Evolutionary conservation across 2,113 vertebrate genomes (phyloP).

Genomic region (Boulengeromyrus knoepffleri): DNA sequence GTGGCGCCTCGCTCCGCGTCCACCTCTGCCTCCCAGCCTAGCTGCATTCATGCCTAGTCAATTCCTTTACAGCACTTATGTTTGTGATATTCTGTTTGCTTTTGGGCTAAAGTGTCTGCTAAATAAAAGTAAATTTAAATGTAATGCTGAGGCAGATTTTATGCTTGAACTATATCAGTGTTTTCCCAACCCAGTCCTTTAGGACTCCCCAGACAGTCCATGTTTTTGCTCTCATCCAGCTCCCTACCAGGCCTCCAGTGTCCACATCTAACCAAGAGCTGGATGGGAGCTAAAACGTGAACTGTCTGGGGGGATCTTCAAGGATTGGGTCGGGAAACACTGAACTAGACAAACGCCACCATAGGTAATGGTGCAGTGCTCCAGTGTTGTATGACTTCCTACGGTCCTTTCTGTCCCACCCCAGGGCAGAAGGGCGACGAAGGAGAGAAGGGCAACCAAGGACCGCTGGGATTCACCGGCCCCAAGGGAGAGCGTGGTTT

Average conservation of each 20-base stretch:
- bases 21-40: not conserved
- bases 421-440: constrained; percentile 55
- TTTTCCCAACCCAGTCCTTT: not conserved
- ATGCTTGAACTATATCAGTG: not conserved
- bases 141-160: not conserved
- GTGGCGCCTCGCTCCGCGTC: no score
- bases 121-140: not conserved
- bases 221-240: not conserved
- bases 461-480: constrained; percentile 37
- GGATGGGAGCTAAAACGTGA: not conserved
- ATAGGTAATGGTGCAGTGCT: not conserved
- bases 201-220: not conserved
- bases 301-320: not conserved
- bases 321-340: not conserved
- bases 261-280: not conserved
- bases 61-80: not conserved
- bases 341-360: not conserved
- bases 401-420: not conserved
- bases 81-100: not conserved
- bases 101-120: not conserved
- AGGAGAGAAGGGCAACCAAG: constrained; percentile 45
- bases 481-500: constrained; percentile 40
- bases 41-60: not conserved
- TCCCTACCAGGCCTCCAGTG: not conserved
- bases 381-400: not conserved